Percentiles rank a stretch among this genome's conserved stretches.
Evolutionary conservation across 2,113 vertebrate species (phyloP).

Genomic region (Lophochroa leadbeateri): DNA sequence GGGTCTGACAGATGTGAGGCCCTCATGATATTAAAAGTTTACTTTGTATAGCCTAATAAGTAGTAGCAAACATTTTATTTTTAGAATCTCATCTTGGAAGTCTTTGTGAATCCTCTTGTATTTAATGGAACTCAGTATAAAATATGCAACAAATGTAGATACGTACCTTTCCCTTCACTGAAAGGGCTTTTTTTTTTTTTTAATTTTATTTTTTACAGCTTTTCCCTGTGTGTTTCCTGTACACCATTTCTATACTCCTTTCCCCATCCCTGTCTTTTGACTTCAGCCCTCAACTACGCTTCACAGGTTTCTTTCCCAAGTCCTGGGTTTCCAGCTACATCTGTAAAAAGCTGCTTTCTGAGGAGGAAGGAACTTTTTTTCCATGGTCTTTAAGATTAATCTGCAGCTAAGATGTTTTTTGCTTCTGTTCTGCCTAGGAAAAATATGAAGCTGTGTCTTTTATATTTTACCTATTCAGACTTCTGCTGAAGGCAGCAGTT

Average conservation of each 20-base stretch:
- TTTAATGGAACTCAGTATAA: not conserved
- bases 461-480: not conserved
- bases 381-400: not conserved
- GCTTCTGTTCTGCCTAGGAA: not conserved
- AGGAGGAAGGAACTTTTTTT: not conserved
- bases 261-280: rapidly evolving
- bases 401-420: not conserved
- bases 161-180: not conserved
- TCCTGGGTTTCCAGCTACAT: not conserved
- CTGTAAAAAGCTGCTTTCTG: not conserved
- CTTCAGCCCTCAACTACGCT: not conserved
- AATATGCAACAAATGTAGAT: not conserved
- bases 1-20: not conserved
- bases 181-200: not conserved
- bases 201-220: not conserved
- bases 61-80: not conserved
- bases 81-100: not conserved
- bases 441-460: not conserved
- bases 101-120: not conserved
- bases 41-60: not conserved
- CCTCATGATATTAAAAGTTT: not conserved
- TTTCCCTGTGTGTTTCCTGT: not conserved
- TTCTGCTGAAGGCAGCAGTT: not conserved
- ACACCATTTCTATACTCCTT: not conserved
- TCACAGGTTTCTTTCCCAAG: not conserved